A percentile compares a stretch with the other conserved stretches of the same genome.
Evolutionary conservation across 1,140 invertebrate species (phyloP).

Genomic region (Tetramorium parvispinum): DNA sequence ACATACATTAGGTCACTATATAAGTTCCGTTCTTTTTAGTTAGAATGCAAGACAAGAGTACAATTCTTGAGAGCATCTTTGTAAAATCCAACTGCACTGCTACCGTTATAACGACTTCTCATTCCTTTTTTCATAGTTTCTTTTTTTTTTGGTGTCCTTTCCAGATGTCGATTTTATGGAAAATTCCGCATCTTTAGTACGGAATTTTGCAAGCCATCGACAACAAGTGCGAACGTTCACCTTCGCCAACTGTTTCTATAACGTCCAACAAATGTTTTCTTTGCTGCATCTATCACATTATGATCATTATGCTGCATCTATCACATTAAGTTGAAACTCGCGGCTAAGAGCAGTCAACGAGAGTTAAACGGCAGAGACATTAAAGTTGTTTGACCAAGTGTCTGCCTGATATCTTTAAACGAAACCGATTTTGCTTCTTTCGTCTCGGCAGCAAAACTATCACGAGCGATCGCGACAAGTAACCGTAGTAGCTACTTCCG

Average conservation of each 20-base stretch:
- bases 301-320: not conserved
- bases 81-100: not conserved
- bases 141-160: not conserved
- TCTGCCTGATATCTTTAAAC: not conserved
- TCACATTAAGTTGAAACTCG: not conserved
- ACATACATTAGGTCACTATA: not conserved
- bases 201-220: slow-evolving; percentile 17
- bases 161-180: not conserved
- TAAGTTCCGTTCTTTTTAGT: not conserved
- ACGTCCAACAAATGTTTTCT: not conserved
- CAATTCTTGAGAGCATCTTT: not conserved
- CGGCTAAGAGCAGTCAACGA: not conserved
- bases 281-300: not conserved
- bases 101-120: not conserved
- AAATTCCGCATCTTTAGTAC: not conserved
- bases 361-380: not conserved
- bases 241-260: not conserved
- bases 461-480: not conserved
- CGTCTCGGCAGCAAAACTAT: not conserved
- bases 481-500: not conserved
- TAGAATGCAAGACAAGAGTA: not conserved
- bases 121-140: not conserved
- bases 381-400: not conserved
- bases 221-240: not conserved
- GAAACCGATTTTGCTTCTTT: not conserved